Percentiles rank a stretch among this genome's conserved stretches.
Evolutionary conservation across 2,113 vertebrate species (phyloP).

Genomic region (Oreotrochilus melanogaster): DNA sequence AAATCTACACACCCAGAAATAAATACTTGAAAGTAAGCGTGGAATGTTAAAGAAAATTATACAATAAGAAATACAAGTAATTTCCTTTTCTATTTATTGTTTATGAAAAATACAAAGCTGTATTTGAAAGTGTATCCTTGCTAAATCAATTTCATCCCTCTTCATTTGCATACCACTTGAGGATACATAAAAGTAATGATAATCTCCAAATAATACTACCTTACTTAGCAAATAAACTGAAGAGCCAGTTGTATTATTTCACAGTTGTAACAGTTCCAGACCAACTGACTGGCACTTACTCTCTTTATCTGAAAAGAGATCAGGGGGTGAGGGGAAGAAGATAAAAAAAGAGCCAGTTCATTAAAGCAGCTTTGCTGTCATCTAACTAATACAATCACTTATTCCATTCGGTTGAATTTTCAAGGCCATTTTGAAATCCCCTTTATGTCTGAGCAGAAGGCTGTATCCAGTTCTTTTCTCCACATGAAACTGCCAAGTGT

Average conservation of each 20-base stretch:
- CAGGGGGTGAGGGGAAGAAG: fast-evolving
- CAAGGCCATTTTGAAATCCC: neutral
- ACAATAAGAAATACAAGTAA: neutral
- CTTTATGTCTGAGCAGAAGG: neutral
- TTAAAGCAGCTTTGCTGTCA: neutral
- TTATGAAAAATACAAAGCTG: neutral
- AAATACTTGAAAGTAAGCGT: neutral
- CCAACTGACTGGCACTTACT: neutral
- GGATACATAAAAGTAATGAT: neutral
- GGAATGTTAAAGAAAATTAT: neutral
- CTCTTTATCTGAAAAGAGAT: neutral
- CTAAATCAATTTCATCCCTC: neutral
- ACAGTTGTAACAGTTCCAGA: neutral
- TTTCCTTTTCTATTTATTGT: neutral
- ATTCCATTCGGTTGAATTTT: neutral
- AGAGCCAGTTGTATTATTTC: neutral
- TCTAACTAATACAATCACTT: neutral
- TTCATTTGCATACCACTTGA: neutral
- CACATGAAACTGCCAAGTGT: neutral
- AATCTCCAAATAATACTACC: neutral
- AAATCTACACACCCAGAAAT: neutral
- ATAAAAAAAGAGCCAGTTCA: neutral
- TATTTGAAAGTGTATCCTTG: neutral
- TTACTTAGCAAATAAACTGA: neutral
- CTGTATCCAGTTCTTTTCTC: neutral